Evolutionary conservation across 2,888 invertebrate genomes (phyloP).

Genomic region (Cloeon dipterum): DNA sequence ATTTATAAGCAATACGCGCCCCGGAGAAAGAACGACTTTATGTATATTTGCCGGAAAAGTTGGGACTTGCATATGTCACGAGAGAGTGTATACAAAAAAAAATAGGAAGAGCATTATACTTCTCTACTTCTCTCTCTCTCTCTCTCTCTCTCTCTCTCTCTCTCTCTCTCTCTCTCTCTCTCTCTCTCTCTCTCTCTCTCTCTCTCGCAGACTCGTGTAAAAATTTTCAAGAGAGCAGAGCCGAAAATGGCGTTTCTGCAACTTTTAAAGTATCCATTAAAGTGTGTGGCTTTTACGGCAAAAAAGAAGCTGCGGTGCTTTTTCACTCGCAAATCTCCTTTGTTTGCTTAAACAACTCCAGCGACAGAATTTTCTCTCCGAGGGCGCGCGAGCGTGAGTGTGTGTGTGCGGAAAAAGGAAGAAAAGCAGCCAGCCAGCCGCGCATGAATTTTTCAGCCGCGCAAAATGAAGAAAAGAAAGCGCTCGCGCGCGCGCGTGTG

Average conservation of each 20-base stretch:
- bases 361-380: background rate
- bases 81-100: too few relatives aligned
- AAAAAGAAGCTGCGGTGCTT: too few relatives aligned
- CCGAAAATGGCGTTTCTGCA: background rate
- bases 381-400: background rate
- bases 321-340: too few relatives aligned
- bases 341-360: background rate
- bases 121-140: background rate
- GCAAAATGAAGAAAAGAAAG: background rate
- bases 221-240: background rate
- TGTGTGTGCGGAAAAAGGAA: background rate
- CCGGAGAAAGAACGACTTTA: background rate
- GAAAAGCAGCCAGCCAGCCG: background rate
- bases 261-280: background rate
- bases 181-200: too few relatives aligned
- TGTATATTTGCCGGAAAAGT: too few relatives aligned
- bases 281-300: background rate
- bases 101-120: too few relatives aligned
- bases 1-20: background rate
- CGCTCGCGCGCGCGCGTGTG: too few relatives aligned
- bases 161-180: too few relatives aligned
- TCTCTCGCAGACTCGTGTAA: background rate
- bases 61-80: background rate
- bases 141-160: background rate
- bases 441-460: background rate